Evolutionary conservation across 2,888 invertebrate genomes (phyloP), one percentile per base, ranked within the genome.

Genomic region (Glyphotaelius pellucidus): DNA sequence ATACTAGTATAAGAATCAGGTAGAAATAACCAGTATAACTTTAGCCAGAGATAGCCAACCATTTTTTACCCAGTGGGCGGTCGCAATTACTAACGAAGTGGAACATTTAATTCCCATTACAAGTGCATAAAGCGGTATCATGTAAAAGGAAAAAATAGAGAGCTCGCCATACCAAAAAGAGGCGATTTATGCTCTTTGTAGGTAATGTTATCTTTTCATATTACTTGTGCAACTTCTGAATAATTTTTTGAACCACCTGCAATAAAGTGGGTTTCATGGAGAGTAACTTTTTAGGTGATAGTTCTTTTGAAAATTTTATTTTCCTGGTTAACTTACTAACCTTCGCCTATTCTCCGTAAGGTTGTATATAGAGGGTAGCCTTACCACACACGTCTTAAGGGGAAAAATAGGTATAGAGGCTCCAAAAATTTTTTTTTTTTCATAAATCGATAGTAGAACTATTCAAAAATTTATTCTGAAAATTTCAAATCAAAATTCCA

Each of bases 81-180:
- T n/a, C 25, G 9, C 67, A 67, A 67, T 67, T 25, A 67, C 67
- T 67, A 67, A 67, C 67, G 25, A n/a, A 67, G 25, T 67, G 67
- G 67, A 67, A 67, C 67, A 67, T 67, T 67, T 67, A 67, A 67
- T 67, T 67, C 67, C 67, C 67, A 67, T 67, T 67, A 67, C 67
- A 9, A 67, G 67, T 67, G 67, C 67, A 67, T 67, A 67, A 67
- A 67, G 67, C 67, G 67, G 67, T 1, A 67, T n/a, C 67, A 67
- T 67, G n/a, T 9, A n/a, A 67, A 7, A 67, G 7, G 25, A 67
- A n/a, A 67, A 67, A 67, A 67, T 25, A 25, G 25, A 67, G 67
- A 1, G 2, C n/a, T 5, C n/a, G 9, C 9, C 25, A 67, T 25
- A 67, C 67, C n/a, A 19, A 67, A 67, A 19, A 2, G 0, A 25